These are phyloP conservation scores for Falco naumanni DNA, from an alignment of 2,797 vertebrate genomes.

Conservation along the genomic window DNA sequence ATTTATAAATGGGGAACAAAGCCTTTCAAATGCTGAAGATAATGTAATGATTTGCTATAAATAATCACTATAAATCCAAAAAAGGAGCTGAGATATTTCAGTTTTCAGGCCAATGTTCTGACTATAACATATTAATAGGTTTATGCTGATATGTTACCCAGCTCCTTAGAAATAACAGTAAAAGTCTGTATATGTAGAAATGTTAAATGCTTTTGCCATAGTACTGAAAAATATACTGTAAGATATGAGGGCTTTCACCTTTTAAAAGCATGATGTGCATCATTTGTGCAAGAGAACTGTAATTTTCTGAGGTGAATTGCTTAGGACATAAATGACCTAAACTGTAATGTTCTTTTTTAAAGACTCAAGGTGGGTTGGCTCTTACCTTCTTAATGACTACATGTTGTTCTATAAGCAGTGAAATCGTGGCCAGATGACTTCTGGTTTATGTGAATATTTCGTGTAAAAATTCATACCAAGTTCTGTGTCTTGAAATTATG, in stretches of 20 bases:
- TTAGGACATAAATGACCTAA: background rate
- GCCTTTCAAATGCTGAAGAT: background rate
- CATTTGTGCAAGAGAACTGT: background rate
- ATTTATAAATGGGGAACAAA: background rate
- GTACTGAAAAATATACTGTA: background rate
- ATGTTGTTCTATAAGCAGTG: background rate
- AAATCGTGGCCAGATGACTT: background rate
- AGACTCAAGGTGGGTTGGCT: background rate
- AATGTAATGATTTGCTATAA: background rate
- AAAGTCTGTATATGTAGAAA: background rate
- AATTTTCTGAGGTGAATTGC: background rate
- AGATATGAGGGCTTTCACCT: background rate
- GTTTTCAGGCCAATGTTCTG: background rate
- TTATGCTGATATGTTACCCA: background rate
- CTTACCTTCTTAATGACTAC: background rate
- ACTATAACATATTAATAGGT: too few relatives aligned
- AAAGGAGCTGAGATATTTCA: background rate
- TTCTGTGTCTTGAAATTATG: conserved; percentile 14
- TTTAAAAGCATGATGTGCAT: background rate
- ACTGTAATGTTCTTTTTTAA: background rate
- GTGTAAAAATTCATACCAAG: conserved; percentile 1
- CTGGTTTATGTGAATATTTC: background rate
- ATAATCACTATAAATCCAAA: background rate
- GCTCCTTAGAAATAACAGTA: background rate
- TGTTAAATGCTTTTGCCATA: background rate